Base-by-base conservation (phyloP, 2,888 invertebrate genomes). In the Chromoteleia sp. region DNA sequence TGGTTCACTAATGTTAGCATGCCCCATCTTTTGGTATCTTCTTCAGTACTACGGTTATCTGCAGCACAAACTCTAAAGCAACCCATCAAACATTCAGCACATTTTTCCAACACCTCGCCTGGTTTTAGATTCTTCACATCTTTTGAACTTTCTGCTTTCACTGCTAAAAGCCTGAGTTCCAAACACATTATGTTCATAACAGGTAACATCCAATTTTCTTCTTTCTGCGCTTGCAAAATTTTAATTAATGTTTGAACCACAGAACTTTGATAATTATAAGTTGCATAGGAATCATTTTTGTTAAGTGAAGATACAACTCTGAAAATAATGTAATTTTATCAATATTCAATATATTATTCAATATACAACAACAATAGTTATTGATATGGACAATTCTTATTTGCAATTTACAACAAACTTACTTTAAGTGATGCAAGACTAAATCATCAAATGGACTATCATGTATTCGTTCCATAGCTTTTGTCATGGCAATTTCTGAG, bases 1-100 rank as follows among this genome's bases (percentile, higher is more conserved):
- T 99, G 99, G 93, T 99, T 99, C 0, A 99, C 98, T 81, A 99
- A 93, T 87, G 96, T 96, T 85, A 99, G 92, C 98, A 99, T 99
- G 73, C 99, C 99, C 92, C 98, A 95, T 87, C 98, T 95, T 92
- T 99, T 99, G 0, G 99, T 98, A 81, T 97, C 97, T 73, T 96
- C 95, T 85, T 98, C 97, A 0, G 97, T 95, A 4, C 98, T 96
- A 81, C 98, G 94, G 91, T 97, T 98, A 91, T 99, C 98, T 17
- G 97, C 97, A 10, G 98, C 98, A 92, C 98, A 99, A 3, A 98
- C 96, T 85, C 98, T 93, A 92, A 99, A 99, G 92, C 98, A 97
- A 1, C 96, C 96, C 94, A 99, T 97, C 25, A 99, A 93, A 87
- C 96, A 95, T 88, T 99, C 98, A 0, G 98, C 98, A 15, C 98